Evolutionary conservation across 2,113 vertebrate species (phyloP), one percentile per base, ranked within the genome.

Genomic region (Pyxicephalus adspersus): DNA sequence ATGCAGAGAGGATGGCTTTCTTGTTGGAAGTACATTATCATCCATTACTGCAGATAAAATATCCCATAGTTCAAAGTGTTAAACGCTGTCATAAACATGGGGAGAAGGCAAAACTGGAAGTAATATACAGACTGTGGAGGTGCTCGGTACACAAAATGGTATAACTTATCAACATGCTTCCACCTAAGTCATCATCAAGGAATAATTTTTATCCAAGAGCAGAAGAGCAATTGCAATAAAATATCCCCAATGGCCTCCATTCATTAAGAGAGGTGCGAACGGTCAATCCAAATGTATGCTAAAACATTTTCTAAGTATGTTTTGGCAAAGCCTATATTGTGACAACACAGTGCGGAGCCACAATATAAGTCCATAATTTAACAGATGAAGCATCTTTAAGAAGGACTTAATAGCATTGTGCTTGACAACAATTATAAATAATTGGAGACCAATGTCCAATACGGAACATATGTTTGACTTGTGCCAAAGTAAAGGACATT

Each of bases 11-110:
- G 70, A 73, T 45, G 70, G 54, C 61, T 18, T 51, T 52, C 22
- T 74, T 74, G 80, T 82, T 82, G 80, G 68, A 82, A 82, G 80
- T 82, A 73, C 80, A 82, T 82, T 82, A 82, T 82, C 70, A 65
- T 82, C 80, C 80, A 82, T 82, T 82, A 82, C 70, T 5, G 80
- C 80, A 73, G 60, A 82, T 82, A 75, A 82, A 75, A 82, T 75
- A 82, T 82, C 80, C 80, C 23, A 65, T 63, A 66, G 80, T 82
- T 82, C 80, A 82, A 75, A 75, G 71, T 82, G 70, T 82, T 82
- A 82, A 82, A 71, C 29, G 52, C 80, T 66, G 71, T 81, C 61
- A 75, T 75, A 82, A 82, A 82, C 80, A 75, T 31, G 4, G 70
- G 26, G 2, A 50, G 66, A 75, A 75, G 70, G 26, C 60, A 65